phyloP scores from a whole-genome alignment of 2,888 invertebrate species.

The Agrotis clavis region DNA sequence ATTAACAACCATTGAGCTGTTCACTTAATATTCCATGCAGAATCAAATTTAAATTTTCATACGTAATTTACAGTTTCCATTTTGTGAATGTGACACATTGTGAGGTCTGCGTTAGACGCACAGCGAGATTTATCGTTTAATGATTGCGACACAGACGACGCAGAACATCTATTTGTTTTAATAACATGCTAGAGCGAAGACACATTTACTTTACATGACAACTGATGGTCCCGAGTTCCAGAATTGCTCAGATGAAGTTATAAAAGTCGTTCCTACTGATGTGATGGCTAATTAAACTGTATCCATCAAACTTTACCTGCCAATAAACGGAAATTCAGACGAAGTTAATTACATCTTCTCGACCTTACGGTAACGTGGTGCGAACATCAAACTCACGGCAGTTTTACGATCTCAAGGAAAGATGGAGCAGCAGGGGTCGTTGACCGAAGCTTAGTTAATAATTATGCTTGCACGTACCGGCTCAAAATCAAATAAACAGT shows the following conservation, averaged over 20 bases:
- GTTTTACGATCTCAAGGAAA: constrained; percentile 75
- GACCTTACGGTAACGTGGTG: constrained; percentile 60
- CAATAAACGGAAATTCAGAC: constrained; percentile 62
- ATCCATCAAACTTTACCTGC: constrained; percentile 61
- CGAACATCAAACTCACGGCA: constrained; percentile 67
- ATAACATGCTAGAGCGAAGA: constrained; percentile 77
- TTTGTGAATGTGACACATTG: constrained; percentile 67
- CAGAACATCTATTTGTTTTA: constrained; percentile 82
- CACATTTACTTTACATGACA: constrained; percentile 56
- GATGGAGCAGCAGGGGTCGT: constrained; percentile 75
- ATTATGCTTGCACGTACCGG: constrained; percentile 77
- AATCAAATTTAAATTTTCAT: constrained; percentile 66
- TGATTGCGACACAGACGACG: constrained; percentile 78
- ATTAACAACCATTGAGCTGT: constrained; percentile 36
- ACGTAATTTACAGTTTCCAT: constrained; percentile 56
- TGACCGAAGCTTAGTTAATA: constrained; percentile 82
- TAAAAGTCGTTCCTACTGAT: constrained; percentile 40
- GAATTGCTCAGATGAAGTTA: constrained; percentile 27
- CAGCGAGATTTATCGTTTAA: constrained; percentile 82
- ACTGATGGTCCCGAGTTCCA: constrained; percentile 15
- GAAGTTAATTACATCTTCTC: constrained; percentile 65
- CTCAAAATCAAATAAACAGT: constrained; percentile 89
- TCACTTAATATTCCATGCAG: constrained; percentile 66
- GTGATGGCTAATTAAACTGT: constrained; percentile 49
- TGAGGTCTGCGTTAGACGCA: constrained; percentile 65